Conservation (phyloP, 2,888 invertebrate genomes). For the Drosophila paucipuncta region DNA sequence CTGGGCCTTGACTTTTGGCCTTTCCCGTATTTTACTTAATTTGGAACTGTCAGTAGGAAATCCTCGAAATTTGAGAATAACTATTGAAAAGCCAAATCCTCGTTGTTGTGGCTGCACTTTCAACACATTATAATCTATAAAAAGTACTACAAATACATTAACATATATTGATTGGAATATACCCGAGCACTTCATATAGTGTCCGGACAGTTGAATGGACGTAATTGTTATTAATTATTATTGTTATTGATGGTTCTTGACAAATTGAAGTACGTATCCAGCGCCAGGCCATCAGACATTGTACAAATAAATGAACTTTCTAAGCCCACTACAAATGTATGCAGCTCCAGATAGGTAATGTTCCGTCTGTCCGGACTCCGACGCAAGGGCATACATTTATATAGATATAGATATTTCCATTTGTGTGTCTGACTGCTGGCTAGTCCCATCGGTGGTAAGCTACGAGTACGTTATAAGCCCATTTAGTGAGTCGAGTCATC, state of each 20-base stretch:
- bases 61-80: conserved; percentile 42
- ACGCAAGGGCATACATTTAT: conserved; percentile 27
- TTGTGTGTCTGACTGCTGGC: conserved; percentile 11
- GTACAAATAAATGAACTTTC: conserved; percentile 1
- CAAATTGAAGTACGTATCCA: conserved; percentile 36
- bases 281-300: not conserved
- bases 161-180: conserved; percentile 62
- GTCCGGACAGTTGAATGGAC: conserved; percentile 36
- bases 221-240: conserved; percentile 82
- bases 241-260: conserved; percentile 76
- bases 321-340: conserved; percentile 42
- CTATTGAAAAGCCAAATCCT: conserved; percentile 2
- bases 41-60: conserved; percentile 31
- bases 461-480: conserved; percentile 13
- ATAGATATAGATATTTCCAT: conserved; percentile 5
- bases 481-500: conserved; percentile 67
- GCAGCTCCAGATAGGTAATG: conserved; percentile 57
- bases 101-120: conserved; percentile 19
- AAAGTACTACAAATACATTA: not conserved
- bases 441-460: conserved; percentile 29
- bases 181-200: conserved; percentile 7
- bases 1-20: conserved; percentile 47
- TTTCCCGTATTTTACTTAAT: conserved; percentile 34
- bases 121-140: conserved; percentile 16
- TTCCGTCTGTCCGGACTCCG: conserved; percentile 21